A percentile compares a stretch with the other conserved stretches of the same genome.
phyloP scores from a whole-genome alignment of 1,140 invertebrate genomes.

The Trichonephila inaurata region DNA sequence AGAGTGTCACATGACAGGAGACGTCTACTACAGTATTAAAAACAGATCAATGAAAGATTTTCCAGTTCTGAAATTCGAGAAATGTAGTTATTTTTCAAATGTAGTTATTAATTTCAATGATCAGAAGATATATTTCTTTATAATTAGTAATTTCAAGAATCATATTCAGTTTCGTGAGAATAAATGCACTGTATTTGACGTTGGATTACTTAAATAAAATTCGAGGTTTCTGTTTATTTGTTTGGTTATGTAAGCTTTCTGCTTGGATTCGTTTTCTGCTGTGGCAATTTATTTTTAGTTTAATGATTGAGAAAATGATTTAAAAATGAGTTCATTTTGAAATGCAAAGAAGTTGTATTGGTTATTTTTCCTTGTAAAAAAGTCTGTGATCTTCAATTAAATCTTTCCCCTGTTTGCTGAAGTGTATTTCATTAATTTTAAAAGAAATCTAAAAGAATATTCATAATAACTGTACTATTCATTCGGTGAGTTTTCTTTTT shows the following conservation, averaged over 20 bases:
- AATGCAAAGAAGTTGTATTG: background rate
- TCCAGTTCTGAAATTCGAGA: background rate
- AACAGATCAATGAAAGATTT: conserved; percentile 47
- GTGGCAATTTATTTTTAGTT: background rate
- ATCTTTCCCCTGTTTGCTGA: too few relatives aligned
- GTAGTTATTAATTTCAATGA: background rate
- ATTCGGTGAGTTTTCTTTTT: too few relatives aligned
- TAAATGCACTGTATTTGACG: background rate
- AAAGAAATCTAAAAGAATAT: too few relatives aligned
- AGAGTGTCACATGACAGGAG: conserved; percentile 37
- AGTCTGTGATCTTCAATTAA: too few relatives aligned
- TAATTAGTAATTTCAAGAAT: background rate
- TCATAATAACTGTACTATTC: too few relatives aligned
- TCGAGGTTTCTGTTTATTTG: background rate
- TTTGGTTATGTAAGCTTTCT: background rate
- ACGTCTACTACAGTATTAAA: conserved; percentile 35
- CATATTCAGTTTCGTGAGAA: background rate
- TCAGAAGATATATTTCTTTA: background rate
- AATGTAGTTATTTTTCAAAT: background rate
- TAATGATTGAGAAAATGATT: background rate
- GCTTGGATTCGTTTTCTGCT: background rate
- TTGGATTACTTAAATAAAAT: background rate
- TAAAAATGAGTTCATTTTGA: background rate
- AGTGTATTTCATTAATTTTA: too few relatives aligned
- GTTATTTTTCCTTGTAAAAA: too few relatives aligned